Conservation (phyloP, 2,888 invertebrate genomes). For the Boloria euphrosyne region DNA sequence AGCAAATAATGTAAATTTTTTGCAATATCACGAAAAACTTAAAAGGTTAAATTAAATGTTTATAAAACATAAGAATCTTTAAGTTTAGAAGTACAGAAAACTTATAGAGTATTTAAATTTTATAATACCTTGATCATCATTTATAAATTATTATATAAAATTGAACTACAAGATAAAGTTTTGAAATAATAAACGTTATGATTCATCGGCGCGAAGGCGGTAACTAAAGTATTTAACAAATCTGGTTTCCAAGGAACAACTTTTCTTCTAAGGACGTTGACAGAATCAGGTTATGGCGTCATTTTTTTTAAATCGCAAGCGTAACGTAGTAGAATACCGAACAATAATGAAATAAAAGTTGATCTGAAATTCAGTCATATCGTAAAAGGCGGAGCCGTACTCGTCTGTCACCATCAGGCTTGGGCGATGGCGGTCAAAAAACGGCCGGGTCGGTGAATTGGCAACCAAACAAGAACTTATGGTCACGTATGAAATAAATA, state of each 20-base stretch:
- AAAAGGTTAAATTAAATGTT: no score
- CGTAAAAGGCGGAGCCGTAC: conserved; percentile 66
- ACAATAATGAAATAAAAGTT: conserved; percentile 19
- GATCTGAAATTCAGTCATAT: conserved; percentile 26
- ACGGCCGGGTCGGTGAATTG: conserved; percentile 58
- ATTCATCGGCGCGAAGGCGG: conserved; percentile 44
- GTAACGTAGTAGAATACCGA: background rate
- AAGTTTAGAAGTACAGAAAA: no score
- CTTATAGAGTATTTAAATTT: no score
- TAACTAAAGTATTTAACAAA: conserved; percentile 27
- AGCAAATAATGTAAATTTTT: no score
- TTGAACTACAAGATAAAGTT: conserved; percentile 17
- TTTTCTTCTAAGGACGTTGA: conserved; percentile 10
- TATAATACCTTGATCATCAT: no score
- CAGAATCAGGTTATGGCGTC: background rate
- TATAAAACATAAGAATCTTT: no score
- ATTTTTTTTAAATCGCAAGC: conserved; percentile 15
- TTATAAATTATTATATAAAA: conserved; percentile 8
- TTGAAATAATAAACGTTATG: conserved; percentile 35
- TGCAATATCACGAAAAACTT: no score
- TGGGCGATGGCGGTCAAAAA: conserved; percentile 81
- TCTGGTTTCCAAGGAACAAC: conserved; percentile 22
- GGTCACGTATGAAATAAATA: background rate
- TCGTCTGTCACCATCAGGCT: conserved; percentile 62
- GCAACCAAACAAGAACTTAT: conserved; percentile 40